phyloP scores from a whole-genome alignment of 2,888 invertebrate genomes.

The Gasteruption jaculator region DNA sequence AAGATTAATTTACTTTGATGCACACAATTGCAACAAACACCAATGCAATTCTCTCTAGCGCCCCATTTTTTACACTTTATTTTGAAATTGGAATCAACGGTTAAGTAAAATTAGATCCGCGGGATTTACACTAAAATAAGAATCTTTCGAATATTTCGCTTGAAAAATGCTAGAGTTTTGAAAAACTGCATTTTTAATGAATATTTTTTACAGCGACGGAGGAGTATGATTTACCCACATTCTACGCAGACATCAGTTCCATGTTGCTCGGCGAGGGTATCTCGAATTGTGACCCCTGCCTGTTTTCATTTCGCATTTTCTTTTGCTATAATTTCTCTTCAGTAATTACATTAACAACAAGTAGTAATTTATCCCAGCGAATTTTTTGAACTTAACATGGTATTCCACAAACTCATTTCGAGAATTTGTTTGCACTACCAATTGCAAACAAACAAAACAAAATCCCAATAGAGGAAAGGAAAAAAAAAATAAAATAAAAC shows the following conservation, averaged over 20 bases:
- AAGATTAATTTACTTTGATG: too few relatives aligned
- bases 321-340: not conserved
- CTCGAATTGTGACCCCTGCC: conserved; percentile 31
- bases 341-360: conserved; percentile 3
- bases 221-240: conserved; percentile 47
- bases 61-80: too few relatives aligned
- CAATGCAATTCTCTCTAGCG: too few relatives aligned
- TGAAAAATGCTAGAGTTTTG: too few relatives aligned
- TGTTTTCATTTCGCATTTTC: conserved; percentile 23
- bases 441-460: not conserved
- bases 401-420: not conserved
- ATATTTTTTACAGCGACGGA: conserved; percentile 47
- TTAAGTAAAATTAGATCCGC: too few relatives aligned
- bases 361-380: not conserved
- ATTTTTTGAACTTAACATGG: not conserved
- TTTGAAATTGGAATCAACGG: too few relatives aligned
- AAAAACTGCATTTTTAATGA: too few relatives aligned
- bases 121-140: too few relatives aligned
- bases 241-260: conserved; percentile 47
- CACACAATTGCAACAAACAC: too few relatives aligned
- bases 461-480: not conserved
- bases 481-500: too few relatives aligned
- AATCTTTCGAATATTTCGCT: too few relatives aligned
- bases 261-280: conserved; percentile 50
- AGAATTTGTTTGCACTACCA: not conserved